Evolutionary conservation across 2,797 vertebrate species (phyloP).

Genomic region (Lagocephalus sceleratus): DNA sequence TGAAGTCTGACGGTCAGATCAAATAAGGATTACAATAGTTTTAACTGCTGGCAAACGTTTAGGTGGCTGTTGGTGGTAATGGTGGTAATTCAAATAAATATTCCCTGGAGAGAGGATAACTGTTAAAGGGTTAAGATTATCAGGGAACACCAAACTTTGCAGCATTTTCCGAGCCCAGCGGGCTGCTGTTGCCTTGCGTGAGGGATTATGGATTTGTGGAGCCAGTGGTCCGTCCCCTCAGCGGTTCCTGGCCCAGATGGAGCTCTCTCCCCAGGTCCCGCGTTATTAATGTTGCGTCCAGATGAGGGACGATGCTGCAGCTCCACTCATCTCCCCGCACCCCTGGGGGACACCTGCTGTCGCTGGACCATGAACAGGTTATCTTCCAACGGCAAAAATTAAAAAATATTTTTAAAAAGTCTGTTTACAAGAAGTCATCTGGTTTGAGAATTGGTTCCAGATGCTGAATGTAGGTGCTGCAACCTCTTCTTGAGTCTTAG

Average conservation of each 20-base stretch:
- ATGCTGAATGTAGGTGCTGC: no score
- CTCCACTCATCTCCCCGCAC: slow-evolving; percentile 76
- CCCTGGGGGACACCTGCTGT: slow-evolving; percentile 80
- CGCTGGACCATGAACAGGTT: slow-evolving; percentile 71
- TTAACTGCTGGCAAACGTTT: no score
- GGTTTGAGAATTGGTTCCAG: slow-evolving; percentile 20
- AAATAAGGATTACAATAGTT: slow-evolving; percentile 8
- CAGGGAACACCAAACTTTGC: not conserved
- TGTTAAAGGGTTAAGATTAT: slow-evolving; percentile 14
- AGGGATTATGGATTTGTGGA: slow-evolving; percentile 79
- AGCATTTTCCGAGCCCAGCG: slow-evolving; percentile 24
- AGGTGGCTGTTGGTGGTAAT: no score
- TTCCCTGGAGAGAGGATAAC: no score
- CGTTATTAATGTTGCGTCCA: slow-evolving; percentile 88
- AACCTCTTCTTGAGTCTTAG: no score
- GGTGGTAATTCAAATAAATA: no score
- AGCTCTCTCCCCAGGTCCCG: slow-evolving; percentile 78
- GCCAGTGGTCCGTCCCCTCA: slow-evolving; percentile 78
- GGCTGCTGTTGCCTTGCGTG: slow-evolving; percentile 39
- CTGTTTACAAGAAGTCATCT: slow-evolving; percentile 48
- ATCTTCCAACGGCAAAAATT: slow-evolving; percentile 23
- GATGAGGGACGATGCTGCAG: slow-evolving; percentile 82
- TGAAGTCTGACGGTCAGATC: slow-evolving; percentile 29
- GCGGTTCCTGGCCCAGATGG: slow-evolving; percentile 78
- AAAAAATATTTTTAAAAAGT: slow-evolving; percentile 11